phyloP scores from a whole-genome alignment of 2,797 vertebrate species.

The Acrossocheilus fasciatus region DNA sequence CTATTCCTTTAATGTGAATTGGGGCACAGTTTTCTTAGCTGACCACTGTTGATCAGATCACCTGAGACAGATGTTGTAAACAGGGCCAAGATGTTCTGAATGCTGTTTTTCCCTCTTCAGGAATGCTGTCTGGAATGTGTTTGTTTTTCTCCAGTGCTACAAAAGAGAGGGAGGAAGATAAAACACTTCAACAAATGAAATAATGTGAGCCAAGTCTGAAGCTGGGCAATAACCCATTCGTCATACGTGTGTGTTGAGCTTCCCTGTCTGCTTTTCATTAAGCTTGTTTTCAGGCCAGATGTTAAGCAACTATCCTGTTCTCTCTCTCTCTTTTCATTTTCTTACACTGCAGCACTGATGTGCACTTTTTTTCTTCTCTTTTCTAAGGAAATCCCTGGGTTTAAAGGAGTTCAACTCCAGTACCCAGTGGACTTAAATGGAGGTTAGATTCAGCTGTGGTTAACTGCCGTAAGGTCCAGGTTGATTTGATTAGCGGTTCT shows the following conservation, averaged over 20 bases:
- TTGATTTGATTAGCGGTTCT: constrained; percentile 22
- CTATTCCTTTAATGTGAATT: neutral
- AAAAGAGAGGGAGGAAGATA: neutral
- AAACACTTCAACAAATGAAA: constrained; percentile 42
- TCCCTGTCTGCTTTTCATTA: constrained; percentile 45
- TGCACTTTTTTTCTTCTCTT: neutral
- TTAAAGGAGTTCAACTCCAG: neutral
- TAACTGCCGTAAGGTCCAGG: neutral
- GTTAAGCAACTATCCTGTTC: constrained; percentile 30
- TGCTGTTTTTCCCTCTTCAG: constrained; percentile 79
- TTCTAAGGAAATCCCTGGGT: constrained; percentile 20
- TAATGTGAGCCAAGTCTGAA: constrained; percentile 21
- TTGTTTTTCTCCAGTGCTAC: constrained; percentile 70
- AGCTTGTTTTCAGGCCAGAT: constrained; percentile 44
- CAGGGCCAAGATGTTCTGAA: constrained; percentile 71
- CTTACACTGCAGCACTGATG: neutral
- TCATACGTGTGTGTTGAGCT: constrained; percentile 26
- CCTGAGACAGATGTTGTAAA: constrained; percentile 1
- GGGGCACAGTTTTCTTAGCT: neutral
- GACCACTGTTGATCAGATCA: constrained; percentile 16
- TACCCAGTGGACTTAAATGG: neutral
- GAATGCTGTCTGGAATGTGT: constrained; percentile 84
- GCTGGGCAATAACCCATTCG: constrained; percentile 14
- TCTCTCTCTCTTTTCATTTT: neutral
- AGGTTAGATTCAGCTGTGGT: neutral